Base-by-base conservation (phyloP, 2,113 vertebrate species). In the Lota lota region DNA sequence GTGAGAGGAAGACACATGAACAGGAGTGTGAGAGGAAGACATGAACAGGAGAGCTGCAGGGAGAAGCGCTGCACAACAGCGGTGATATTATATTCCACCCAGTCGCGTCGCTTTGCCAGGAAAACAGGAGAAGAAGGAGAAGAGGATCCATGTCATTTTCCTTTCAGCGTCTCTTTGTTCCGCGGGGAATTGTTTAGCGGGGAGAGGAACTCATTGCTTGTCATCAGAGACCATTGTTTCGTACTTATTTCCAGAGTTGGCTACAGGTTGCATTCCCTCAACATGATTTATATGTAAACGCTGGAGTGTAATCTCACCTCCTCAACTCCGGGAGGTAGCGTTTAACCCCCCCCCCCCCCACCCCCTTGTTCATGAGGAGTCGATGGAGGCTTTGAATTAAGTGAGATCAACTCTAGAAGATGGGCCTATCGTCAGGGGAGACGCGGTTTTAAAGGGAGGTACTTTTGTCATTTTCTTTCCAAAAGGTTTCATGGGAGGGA, bases 241-340 rank as follows among this genome's bases (percentile, higher is more conserved):
- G 60, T 53, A 17, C 0, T 74, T 69, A 16, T 70, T 24, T 61
- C 62, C 69, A 47, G 54, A 67, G 60, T 64, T 63, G 66, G 63
- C 62, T 77, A 56, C n/a, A 8, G 64, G 56, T 17, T 36, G 40
- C 61, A n/a, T 61, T 83, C 6, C 64, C 70, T 5, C 1, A 64
- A 14, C 4, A 33, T 80, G 76, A 81, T 88, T 80, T 78, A 78
- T 75, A 20, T 22, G 22, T 58, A 73, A 72, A 63, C 4, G n/a
- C 64, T 62, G 22, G 61, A 65, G 36, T 68, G 69, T 62, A 73
- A 77, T 80, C 61, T 56, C 40, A 47, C 40, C 40, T 47, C 40
- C 40, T 47, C 40, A 47, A 12, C 40, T 47, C 40, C 10, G 11
- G 2, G 6, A 47, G 40, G 40, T 11, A 11, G 12, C 40, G 40